Conservation (phyloP, 2,797 vertebrate genomes). For the Cyprinella venusta region DNA sequence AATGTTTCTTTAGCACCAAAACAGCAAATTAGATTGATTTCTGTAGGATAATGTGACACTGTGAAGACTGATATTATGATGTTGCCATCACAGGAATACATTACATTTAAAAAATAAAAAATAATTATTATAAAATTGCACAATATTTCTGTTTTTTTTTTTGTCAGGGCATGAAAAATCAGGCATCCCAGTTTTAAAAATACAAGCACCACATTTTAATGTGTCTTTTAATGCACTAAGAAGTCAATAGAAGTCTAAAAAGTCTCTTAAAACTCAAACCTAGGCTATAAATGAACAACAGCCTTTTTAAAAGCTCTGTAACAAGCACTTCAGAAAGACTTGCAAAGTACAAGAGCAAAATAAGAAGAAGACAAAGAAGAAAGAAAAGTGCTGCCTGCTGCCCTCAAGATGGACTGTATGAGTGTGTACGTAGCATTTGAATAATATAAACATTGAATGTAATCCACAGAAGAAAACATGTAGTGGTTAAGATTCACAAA, state of each 20-base stretch:
- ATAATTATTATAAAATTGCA: background rate
- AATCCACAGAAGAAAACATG: conserved; percentile 72
- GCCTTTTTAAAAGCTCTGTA: background rate
- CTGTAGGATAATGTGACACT: background rate
- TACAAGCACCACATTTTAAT: background rate
- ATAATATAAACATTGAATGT: conserved; percentile 77
- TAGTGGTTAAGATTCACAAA: conserved; percentile 53
- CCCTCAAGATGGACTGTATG: conserved; percentile 27
- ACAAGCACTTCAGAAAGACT: conserved; percentile 1
- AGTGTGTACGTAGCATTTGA: conserved; percentile 62
- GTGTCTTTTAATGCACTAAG: background rate
- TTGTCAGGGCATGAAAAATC: too few species aligned
- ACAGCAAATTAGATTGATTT: background rate
- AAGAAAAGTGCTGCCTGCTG: conserved; percentile 14
- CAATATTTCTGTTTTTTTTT: background rate
- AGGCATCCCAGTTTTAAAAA: background rate
- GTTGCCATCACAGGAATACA: background rate
- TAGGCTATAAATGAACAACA: background rate
- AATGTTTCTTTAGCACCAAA: background rate
- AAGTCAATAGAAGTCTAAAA: background rate
- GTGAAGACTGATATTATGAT: background rate
- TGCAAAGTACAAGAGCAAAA: background rate
- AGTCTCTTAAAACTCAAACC: background rate
- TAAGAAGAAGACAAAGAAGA: conserved; percentile 8
- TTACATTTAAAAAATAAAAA: background rate